phyloP scores from a whole-genome alignment of 2,797 vertebrate genomes.

The Chanos chanos region DNA sequence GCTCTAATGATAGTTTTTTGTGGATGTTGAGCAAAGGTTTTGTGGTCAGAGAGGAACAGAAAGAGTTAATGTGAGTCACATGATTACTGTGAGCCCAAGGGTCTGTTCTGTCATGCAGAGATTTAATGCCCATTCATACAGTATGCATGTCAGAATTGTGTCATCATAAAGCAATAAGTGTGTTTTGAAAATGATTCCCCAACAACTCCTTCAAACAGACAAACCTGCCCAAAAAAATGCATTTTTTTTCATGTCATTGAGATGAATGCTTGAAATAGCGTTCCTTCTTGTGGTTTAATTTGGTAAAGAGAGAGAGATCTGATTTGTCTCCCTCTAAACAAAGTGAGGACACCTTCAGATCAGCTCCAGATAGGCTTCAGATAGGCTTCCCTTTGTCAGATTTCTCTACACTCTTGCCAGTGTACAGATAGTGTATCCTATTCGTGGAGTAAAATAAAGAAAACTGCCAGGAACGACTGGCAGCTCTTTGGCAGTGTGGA shows the following conservation, averaged over 20 bases:
- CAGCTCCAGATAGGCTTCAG: no score
- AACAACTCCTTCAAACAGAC: constrained; percentile 7
- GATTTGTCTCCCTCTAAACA: constrained; percentile 51
- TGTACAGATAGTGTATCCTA: constrained; percentile 37
- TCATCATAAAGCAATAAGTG: constrained; percentile 13
- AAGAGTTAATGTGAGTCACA: neutral
- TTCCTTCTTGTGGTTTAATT: constrained; percentile 30
- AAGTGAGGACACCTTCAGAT: constrained; percentile 39
- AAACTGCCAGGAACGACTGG: constrained; percentile 5
- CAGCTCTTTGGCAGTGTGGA: constrained; percentile 11
- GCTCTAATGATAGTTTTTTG: constrained; percentile 27
- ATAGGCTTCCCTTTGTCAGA: constrained; percentile 46
- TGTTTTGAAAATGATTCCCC: neutral
- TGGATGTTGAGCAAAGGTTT: constrained; percentile 13
- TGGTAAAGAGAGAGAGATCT: constrained; percentile 52
- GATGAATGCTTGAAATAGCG: constrained; percentile 27
- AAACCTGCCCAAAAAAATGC: constrained; percentile 13
- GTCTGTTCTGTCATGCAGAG: constrained; percentile 5
- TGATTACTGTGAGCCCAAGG: constrained; percentile 11
- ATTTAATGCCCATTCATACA: neutral
- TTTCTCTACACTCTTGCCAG: constrained; percentile 48
- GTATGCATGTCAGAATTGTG: neutral
- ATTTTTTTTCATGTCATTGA: constrained; percentile 43
- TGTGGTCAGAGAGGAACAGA: constrained; percentile 10
- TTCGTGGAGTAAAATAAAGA: constrained; percentile 28